Percentiles rank a stretch among this genome's conserved stretches.
These are phyloP conservation scores for Oreamnos americanus DNA, from an alignment of 2,113 vertebrate genomes.

Conservation along the genomic window DNA sequence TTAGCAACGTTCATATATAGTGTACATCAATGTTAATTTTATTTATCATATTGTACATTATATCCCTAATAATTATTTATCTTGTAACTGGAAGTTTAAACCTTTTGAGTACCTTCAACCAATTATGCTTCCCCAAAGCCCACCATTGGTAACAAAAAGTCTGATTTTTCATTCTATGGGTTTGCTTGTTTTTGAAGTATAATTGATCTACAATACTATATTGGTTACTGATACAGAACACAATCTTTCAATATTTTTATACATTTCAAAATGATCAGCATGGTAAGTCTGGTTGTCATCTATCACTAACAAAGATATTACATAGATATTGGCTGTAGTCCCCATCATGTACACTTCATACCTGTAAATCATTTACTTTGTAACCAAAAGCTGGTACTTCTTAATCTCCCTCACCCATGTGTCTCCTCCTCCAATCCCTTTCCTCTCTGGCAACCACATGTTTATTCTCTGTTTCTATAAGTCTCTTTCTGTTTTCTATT, in stretches of 20 bases:
- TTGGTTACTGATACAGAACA: not conserved
- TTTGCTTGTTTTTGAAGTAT: not conserved
- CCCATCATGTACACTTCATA: not conserved
- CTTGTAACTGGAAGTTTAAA: not conserved
- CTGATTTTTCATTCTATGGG: not conserved
- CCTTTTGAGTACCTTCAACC: not conserved
- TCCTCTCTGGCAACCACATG: not conserved
- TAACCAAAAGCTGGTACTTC: not conserved
- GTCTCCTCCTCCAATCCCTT: not conserved
- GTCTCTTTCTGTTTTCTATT: not conserved
- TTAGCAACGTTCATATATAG: not conserved
- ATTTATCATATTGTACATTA: not conserved
- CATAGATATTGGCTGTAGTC: not conserved
- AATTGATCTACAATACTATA: not conserved
- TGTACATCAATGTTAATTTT: not conserved
- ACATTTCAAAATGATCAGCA: not conserved
- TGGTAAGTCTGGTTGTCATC: not conserved
- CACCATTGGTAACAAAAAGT: not conserved
- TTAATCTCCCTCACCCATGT: not conserved
- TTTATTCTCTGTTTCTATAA: not conserved
- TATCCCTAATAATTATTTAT: not conserved
- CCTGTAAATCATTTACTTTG: not conserved
- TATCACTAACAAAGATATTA: not conserved
- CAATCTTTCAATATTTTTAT: not conserved
- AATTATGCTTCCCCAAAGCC: not conserved